A percentile compares a stretch with the other conserved stretches of the same genome.
These are phyloP conservation scores for Hydrolagus colliei DNA, from an alignment of 2,797 vertebrate genomes.

Conservation along the genomic window DNA sequence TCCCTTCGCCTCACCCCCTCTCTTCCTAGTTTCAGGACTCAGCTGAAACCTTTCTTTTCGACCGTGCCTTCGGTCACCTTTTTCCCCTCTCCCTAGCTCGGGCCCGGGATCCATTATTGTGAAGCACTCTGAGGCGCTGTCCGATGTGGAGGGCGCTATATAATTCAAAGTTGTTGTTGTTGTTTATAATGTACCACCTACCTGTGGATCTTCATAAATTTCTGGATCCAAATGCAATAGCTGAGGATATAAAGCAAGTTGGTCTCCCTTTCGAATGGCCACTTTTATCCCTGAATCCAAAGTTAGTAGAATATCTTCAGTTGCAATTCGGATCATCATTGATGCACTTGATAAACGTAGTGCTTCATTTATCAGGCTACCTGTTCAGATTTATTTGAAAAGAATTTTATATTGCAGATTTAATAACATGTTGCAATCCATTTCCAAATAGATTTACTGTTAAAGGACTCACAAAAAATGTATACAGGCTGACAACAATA, in stretches of 20 bases:
- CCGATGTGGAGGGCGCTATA: no score
- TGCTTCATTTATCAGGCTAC: slow-evolving; percentile 46
- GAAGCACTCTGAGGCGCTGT: no score
- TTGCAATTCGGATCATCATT: slow-evolving; percentile 47
- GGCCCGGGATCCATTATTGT: no score
- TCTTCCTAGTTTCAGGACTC: no score
- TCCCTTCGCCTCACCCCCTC: no score
- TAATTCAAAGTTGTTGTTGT: no score
- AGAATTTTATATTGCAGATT: background rate
- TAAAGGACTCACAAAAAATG: no score
- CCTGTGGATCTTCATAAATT: slow-evolving; percentile 44
- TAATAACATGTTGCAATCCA: background rate
- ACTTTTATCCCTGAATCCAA: slow-evolving; percentile 39
- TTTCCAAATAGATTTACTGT: no score
- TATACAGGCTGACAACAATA: no score
- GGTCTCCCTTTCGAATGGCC: slow-evolving; percentile 46
- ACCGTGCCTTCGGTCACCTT: no score
- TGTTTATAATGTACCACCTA: slow-evolving; percentile 33
- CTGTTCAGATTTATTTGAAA: slow-evolving; percentile 35
- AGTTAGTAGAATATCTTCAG: slow-evolving; percentile 40
- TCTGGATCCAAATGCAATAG: slow-evolving; percentile 47
- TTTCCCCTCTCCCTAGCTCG: no score
- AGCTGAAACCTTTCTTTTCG: no score
- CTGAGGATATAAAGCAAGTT: slow-evolving; percentile 46
- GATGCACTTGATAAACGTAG: slow-evolving; percentile 49